Conservation (phyloP, 2,797 vertebrate genomes). For the Cottoperca gobio region DNA sequence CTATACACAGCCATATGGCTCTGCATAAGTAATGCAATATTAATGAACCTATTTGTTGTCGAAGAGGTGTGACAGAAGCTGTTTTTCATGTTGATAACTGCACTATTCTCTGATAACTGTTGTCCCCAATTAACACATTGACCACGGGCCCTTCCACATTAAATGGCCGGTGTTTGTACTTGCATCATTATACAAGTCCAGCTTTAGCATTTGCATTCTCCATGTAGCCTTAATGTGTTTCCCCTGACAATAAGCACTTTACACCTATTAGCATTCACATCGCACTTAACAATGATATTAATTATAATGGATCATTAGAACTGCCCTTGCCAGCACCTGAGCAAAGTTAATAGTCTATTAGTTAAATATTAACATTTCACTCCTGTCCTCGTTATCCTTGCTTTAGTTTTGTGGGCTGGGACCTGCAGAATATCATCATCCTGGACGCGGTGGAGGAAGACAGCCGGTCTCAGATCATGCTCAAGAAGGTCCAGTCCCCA, state of each 20-base stretch:
- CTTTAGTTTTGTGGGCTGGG: constrained; percentile 95
- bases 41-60: constrained; percentile 7
- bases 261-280: constrained; percentile 55
- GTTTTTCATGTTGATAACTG: not conserved
- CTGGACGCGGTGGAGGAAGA: constrained; percentile 94
- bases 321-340: constrained; percentile 60
- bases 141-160: constrained; percentile 21
- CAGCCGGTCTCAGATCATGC: constrained; percentile 92
- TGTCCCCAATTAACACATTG: constrained; percentile 36
- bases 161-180: constrained; percentile 27
- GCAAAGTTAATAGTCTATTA: constrained; percentile 64
- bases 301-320: constrained; percentile 64
- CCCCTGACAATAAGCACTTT: constrained; percentile 56
- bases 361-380: constrained; percentile 60
- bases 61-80: constrained; percentile 15
- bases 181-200: constrained; percentile 37
- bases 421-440: constrained; percentile 93
- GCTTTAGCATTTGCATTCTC: constrained; percentile 53
- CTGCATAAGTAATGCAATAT: constrained; percentile 19
- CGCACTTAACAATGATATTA: constrained; percentile 63
- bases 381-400: constrained; percentile 48
- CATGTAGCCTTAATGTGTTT: constrained; percentile 60
- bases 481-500: constrained; percentile 97
- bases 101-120: constrained; percentile 3
- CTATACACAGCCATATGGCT: constrained; percentile 5